Conservation (phyloP, 2,888 invertebrate species). For the Oscheius onirici region DNA sequence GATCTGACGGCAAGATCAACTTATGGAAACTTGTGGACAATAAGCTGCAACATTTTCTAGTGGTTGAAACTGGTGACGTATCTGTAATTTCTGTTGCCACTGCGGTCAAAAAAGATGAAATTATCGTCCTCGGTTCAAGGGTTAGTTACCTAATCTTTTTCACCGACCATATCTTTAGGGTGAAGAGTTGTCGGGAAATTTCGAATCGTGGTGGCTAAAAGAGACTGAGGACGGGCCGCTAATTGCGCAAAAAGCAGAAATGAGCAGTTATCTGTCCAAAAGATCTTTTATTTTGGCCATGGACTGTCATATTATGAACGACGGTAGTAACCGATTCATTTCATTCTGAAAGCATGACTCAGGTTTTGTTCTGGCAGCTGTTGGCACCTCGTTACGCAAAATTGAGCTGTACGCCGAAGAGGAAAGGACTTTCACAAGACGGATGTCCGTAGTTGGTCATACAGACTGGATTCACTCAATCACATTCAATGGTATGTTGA, state of each 20-base stretch:
- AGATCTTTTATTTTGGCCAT: constrained; percentile 19
- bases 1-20: constrained; percentile 35
- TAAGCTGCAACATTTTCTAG: constrained; percentile 9
- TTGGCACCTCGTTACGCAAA: constrained; percentile 57
- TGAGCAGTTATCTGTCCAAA: constrained; percentile 1
- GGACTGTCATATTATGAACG: constrained; percentile 21
- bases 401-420: constrained; percentile 48
- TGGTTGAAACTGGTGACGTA: background rate
- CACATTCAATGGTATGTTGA: constrained; percentile 57
- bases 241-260: background rate
- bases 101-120: background rate
- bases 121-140: constrained; percentile 22
- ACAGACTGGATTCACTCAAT: constrained; percentile 62
- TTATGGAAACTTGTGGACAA: constrained; percentile 31
- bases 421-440: constrained; percentile 31
- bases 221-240: background rate
- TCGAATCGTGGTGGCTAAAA: constrained; percentile 25
- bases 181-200: constrained; percentile 4
- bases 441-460: constrained; percentile 52
- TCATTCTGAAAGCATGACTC: background rate
- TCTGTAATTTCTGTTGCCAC: constrained; percentile 2
- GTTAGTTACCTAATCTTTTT: constrained; percentile 1
- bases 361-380: constrained; percentile 45
- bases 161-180: background rate
- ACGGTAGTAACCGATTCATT: background rate